Evolutionary conservation across 2,888 invertebrate species (phyloP).

Genomic region (Diarsia brunnea): DNA sequence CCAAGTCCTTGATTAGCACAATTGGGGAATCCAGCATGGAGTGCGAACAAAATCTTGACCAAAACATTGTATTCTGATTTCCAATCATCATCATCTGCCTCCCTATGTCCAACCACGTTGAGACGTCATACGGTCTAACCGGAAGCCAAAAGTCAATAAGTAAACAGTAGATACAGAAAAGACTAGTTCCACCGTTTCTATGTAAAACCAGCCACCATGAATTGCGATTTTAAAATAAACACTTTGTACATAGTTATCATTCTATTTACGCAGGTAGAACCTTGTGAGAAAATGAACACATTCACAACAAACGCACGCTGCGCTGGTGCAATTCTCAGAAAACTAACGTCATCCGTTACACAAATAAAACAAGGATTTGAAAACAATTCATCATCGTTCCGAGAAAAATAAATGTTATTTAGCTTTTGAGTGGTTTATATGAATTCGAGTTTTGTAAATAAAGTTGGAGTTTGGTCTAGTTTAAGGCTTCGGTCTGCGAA

Average conservation of each 20-base stretch:
- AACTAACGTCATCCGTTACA: constrained; percentile 49
- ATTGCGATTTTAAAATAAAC: not conserved
- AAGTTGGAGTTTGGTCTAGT: not conserved
- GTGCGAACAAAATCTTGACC: not conserved
- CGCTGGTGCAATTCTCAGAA: constrained; percentile 50
- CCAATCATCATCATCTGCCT: not conserved
- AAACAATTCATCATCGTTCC: constrained; percentile 50
- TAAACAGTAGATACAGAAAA: too few relatives aligned
- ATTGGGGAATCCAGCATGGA: not conserved
- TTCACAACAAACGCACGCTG: constrained; percentile 24
- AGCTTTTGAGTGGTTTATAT: constrained; percentile 12
- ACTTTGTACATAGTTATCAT: constrained; percentile 16
- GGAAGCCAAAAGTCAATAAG: too few relatives aligned
- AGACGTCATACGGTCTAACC: not conserved
- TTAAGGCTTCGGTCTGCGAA: not conserved
- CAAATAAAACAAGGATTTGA: constrained; percentile 54
- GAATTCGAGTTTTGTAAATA: not conserved
- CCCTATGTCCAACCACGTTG: not conserved
- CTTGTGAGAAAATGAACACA: constrained; percentile 37
- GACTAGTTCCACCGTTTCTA: not conserved
- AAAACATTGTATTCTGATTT: not conserved
- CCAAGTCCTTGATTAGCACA: not conserved
- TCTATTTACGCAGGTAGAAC: constrained; percentile 30
- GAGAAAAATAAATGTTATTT: constrained; percentile 39
- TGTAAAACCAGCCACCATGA: not conserved